Evolutionary conservation across 64 coral and sea anemone genomes (phyloP).

Genomic region (Pachyseris speciosa): DNA sequence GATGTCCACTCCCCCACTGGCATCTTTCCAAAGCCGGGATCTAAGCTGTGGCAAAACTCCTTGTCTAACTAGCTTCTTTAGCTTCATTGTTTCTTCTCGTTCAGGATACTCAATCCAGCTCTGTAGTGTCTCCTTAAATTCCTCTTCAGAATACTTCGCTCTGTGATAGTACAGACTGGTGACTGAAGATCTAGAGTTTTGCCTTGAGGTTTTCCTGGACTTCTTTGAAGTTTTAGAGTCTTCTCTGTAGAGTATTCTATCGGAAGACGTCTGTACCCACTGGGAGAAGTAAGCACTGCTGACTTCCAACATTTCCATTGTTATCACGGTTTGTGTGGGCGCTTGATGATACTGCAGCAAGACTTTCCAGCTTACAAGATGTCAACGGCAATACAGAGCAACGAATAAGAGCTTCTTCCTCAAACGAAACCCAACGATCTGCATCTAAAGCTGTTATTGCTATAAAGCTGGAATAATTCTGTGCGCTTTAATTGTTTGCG

Average conservation of each 20-base stretch:
- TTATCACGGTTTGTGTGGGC: not conserved
- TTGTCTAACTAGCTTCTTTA: conserved; percentile 73
- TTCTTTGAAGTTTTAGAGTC: conserved; percentile 10
- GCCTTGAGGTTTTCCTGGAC: not conserved
- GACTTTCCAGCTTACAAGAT: too few relatives aligned
- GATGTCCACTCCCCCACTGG: conserved; percentile 52
- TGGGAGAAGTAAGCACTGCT: not conserved
- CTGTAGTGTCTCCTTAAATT: conserved; percentile 68
- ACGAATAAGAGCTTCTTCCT: not conserved
- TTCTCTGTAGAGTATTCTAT: not conserved
- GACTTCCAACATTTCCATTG: not conserved
- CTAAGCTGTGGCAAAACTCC: conserved; percentile 59
- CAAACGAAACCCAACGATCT: not conserved
- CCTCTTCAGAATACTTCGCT: conserved; percentile 70
- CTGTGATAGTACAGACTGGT: not conserved
- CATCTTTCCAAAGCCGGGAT: conserved; percentile 63
- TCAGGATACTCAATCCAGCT: conserved; percentile 49
- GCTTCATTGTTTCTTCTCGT: conserved; percentile 23
- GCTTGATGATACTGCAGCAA: too few relatives aligned
- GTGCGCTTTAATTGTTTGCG: not conserved
- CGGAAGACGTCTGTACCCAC: conserved; percentile 2
- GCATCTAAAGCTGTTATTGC: too few relatives aligned
- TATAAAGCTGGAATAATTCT: too few relatives aligned
- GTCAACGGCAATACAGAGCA: too few relatives aligned
- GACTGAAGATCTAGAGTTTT: not conserved